Conservation (phyloP, 37 sponge, comb jelly and placozoan species). For the Oscarella lobularis region DNA sequence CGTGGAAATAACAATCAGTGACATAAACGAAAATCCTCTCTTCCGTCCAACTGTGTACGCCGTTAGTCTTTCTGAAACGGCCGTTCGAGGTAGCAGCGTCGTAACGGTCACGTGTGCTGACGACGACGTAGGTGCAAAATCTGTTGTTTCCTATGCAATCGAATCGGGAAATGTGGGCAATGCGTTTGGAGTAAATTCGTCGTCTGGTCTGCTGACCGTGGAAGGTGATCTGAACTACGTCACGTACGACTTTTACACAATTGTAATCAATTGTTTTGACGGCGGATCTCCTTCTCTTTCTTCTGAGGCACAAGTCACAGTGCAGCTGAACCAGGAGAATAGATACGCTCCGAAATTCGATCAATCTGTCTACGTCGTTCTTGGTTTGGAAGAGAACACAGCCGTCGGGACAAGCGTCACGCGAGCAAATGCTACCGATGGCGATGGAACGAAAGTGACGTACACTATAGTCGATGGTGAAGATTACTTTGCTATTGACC, state of each 20-base stretch:
- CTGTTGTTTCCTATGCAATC: slow-evolving; percentile 17
- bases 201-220: slow-evolving; percentile 19
- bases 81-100: neutral
- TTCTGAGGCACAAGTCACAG: neutral
- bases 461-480: neutral
- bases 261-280: neutral
- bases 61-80: neutral
- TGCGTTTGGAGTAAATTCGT: slow-evolving; percentile 18
- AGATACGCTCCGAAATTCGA: neutral
- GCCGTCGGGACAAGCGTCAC: neutral
- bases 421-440: neutral
- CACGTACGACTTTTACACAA: neutral
- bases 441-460: neutral
- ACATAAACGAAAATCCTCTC: neutral
- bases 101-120: neutral
- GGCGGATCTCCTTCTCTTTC: neutral
- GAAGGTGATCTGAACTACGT: neutral
- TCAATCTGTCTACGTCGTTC: neutral
- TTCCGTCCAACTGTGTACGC: neutral
- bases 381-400: neutral
- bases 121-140: slow-evolving; percentile 17
- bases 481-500: neutral
- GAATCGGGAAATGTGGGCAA: slow-evolving; percentile 8
- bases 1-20: neutral
- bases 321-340: neutral